Conservation (phyloP, 2,888 invertebrate species). For the Bombylius major region DNA sequence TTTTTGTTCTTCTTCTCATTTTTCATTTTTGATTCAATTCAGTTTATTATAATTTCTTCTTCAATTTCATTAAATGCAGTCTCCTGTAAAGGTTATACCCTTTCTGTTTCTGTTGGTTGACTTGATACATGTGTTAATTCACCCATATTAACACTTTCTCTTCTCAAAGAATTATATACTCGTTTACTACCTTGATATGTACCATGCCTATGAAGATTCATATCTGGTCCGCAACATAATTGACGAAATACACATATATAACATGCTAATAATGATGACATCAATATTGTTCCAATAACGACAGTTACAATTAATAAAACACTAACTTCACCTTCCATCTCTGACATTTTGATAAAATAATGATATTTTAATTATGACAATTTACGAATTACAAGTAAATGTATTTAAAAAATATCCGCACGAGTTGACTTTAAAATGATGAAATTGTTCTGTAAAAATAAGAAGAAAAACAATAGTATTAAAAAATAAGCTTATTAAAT, state of each 20-base stretch:
- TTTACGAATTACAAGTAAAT: background rate
- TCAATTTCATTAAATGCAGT: no score
- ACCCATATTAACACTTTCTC: conserved; percentile 47
- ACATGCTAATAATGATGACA: conserved; percentile 50
- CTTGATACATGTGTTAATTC: conserved; percentile 47
- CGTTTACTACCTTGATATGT: conserved; percentile 11
- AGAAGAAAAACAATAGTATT: no score
- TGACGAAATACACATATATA: conserved; percentile 53
- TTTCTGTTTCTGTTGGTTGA: conserved; percentile 47
- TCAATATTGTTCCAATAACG: conserved; percentile 45
- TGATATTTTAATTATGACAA: background rate
- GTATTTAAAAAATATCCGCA: no score
- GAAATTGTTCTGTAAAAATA: no score
- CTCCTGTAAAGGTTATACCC: conserved; percentile 22
- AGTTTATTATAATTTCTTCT: no score
- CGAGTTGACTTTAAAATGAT: no score
- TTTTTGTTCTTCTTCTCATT: no score
- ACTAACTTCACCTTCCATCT: conserved; percentile 44
- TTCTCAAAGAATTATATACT: conserved; percentile 16
- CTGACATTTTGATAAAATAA: conserved; percentile 15
- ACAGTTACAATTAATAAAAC: conserved; percentile 47
- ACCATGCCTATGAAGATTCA: conserved; percentile 26
- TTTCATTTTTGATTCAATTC: no score
- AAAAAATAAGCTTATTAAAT: no score
- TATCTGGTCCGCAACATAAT: conserved; percentile 44